Evolutionary conservation across 2,797 vertebrate species (phyloP).

Genomic region (Clarias pachynema): DNA sequence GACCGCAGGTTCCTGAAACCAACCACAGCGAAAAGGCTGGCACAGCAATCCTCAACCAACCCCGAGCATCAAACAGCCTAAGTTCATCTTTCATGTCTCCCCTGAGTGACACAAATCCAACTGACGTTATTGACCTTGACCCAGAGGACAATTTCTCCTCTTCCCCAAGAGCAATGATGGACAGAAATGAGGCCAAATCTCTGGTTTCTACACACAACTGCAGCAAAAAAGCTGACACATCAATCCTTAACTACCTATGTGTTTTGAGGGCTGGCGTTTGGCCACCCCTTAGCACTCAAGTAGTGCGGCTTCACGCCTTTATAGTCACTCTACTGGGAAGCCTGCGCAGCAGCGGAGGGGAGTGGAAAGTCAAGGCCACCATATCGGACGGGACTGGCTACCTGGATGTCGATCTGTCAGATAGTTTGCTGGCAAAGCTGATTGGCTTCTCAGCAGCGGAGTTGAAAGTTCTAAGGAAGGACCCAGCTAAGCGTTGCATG

Average conservation of each 20-base stretch:
- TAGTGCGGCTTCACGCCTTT: constrained; percentile 87
- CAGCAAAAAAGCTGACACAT: constrained; percentile 59
- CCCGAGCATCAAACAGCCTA: neutral
- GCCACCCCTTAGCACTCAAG: constrained; percentile 57
- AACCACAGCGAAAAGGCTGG: neutral
- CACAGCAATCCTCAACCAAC: neutral
- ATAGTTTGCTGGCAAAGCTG: constrained; percentile 83
- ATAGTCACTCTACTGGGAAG: constrained; percentile 93
- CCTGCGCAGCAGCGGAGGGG: constrained; percentile 77
- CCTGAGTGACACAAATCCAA: neutral
- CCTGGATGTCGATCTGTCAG: constrained; percentile 86
- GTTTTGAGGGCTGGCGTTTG: constrained; percentile 69
- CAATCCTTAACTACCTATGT: constrained; percentile 86
- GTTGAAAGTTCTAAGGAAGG: constrained; percentile 82
- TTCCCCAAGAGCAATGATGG: constrained; percentile 48
- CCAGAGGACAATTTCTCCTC: constrained; percentile 46
- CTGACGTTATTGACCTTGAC: neutral
- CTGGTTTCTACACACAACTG: neutral
- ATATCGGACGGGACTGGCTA: constrained; percentile 92
- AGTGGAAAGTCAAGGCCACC: constrained; percentile 84
- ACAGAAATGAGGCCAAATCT: constrained; percentile 18
- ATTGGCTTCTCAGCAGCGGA: constrained; percentile 90
- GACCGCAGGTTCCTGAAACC: constrained; percentile 16
- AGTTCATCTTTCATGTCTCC: neutral
- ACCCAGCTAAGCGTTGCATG: constrained; percentile 74